Percentiles rank a stretch among this genome's conserved stretches.
These are phyloP conservation scores for Platycheirus albimanus DNA, from an alignment of 2,888 invertebrate genomes.

Conservation along the genomic window DNA sequence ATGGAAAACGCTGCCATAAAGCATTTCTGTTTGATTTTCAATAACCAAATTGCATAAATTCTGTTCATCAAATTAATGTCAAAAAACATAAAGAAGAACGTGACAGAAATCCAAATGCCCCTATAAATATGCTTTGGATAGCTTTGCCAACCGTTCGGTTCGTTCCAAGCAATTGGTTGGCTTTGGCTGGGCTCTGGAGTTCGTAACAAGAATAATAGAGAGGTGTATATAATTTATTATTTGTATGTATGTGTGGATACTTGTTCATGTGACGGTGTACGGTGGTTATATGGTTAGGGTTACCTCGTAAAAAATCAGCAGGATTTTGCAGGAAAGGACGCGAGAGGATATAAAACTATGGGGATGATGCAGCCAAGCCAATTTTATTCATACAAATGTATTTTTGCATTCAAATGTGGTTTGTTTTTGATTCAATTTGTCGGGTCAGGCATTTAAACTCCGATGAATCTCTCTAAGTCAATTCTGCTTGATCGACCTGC, in stretches of 20 bases:
- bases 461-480: too few relatives aligned
- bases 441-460: too few relatives aligned
- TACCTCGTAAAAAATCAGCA: conserved; percentile 12
- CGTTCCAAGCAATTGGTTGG: conserved; percentile 66
- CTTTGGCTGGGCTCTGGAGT: conserved; percentile 54
- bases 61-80: conserved; percentile 77
- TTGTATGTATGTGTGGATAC: neutral
- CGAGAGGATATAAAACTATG: neutral
- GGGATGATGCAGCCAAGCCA: conserved; percentile 1
- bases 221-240: neutral
- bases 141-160: conserved; percentile 65
- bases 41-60: conserved; percentile 77
- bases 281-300: too few relatives aligned
- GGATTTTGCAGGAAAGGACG: neutral
- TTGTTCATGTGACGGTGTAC: conserved; percentile 6
- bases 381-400: too few relatives aligned
- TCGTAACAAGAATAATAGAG: conserved; percentile 48
- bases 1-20: conserved; percentile 59
- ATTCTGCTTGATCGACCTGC: too few relatives aligned
- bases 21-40: conserved; percentile 76
- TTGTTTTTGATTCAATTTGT: conserved; percentile 1
- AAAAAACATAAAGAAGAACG: conserved; percentile 77
- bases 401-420: conserved; percentile 7
- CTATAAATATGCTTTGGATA: conserved; percentile 75
- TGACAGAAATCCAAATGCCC: conserved; percentile 76